Evolutionary conservation across 2,797 vertebrate species (phyloP), one percentile per base, ranked within the genome.

Genomic region (Mareca penelope): DNA sequence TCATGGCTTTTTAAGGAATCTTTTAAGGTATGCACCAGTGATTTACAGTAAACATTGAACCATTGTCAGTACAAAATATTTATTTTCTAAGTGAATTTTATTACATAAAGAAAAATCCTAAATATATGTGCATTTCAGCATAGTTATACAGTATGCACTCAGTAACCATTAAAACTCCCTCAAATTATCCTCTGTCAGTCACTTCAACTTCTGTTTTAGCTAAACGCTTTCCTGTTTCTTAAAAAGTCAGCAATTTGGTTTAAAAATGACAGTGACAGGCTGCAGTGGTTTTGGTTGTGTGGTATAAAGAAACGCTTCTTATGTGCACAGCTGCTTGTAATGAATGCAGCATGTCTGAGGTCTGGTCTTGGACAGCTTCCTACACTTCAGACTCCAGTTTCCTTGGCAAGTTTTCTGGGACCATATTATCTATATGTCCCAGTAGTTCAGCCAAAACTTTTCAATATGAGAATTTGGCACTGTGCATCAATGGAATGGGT

Each of bases 241-340:
- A 88, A 97, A 94, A 97, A 93, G 92, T 94, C 96, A 97, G 94
- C 72, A 93, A 94, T 90, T 96, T 94, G 93, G 94, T 70, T 75
- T 85, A 84, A 86, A 95, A 96, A 87, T 90, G 97, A 92, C 94
- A 96, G 94, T 70, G 77, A 88, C 89, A 96, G 94, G 60, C 80
- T 82, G 80, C 83, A 95, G 91, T 95, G 93, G 88, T 94, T 96
- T 97, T 90, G 86, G 94, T 89, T 96, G 88, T 84, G 83, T 95
- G 94, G 94, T 85, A 93, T 88, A 95, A 96, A 95, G 96, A 97
- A 96, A 95, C 84, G 80, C 70, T 97, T 77, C 91, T 95, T 85
- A 85, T 80, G 92, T 21, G 92, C 96, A 96, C 97, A 98, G 97
- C 97, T 97, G 97, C 19, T 79, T 83, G 88, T 97, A 97, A 97